Base-by-base conservation (phyloP, 2,797 vertebrate species). In the Hemibagrus guttatus region DNA sequence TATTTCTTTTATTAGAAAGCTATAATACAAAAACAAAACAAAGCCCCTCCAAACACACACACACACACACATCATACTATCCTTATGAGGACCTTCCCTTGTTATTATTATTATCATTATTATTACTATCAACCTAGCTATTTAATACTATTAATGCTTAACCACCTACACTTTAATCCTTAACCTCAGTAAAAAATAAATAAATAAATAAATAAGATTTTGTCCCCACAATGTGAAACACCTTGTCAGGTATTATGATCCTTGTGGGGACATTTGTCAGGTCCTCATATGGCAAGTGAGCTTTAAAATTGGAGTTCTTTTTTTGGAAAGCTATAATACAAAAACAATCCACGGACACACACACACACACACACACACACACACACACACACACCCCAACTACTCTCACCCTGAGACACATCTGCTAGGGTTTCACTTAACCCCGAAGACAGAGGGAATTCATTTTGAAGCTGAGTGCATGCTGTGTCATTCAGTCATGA, bases 371-470 rank as follows among this genome's bases (percentile, higher is more conserved):
- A 66, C 63, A 64, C 63, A 64, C 26, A 64, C 7, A 66, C 54
- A 81, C 1, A 1, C 28, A 75, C 6, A 49, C 54, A 56, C 16
- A 49, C 68, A 84, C 35, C 2, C 1, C 56, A 2, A 72, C 66
- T 28, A 72, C 66, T 46, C 82, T 61, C 54, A 75, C 83, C 56
- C 56, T 46, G 54, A 46, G 69, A 42, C 23, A 63, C 19, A 63
- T 84, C 56, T 63, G 35, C 69, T 84, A 84, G 42, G 39, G 42
- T 75, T 84, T 63, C 58, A 75, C 58, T 75, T 84, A 84, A 84
- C 83, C 83, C 54, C 19, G 58, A 14, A 84, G 69, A 49, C 31
- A 21, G 16, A 74, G 58, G 39, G 58, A 85, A 78, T 78, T 85
- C 1, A 26, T 28, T 85, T 64, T 78, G 35, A 28, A 63, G 54